Base-by-base conservation (phyloP, 2,113 vertebrate species). In the Gobio gobio region DNA sequence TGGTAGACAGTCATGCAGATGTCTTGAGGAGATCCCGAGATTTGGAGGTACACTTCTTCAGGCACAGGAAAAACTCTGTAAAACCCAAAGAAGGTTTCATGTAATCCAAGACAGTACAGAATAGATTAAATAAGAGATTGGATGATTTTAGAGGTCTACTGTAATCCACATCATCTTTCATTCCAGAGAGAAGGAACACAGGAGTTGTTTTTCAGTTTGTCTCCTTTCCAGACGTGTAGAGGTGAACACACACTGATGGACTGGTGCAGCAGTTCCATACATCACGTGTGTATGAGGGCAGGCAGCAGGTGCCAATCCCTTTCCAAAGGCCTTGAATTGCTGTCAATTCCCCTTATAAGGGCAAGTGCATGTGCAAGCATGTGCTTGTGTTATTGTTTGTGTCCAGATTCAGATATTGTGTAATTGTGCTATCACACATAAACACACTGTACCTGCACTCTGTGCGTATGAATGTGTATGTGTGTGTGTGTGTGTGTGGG, bases 391-490 rank as follows among this genome's bases (percentile, higher is more conserved):
- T 56, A 47, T 16, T 83, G 70, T 86, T 33, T 82, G 72, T 72
- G 85, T 84, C 56, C 72, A 36, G 24, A 77, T 58, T 56, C 29
- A 77, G 75, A 72, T 59, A 43, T 26, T 70, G 89, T 80, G 84
- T 83, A 78, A 77, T 89, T 91, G 89, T 91, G 89, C 88, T 83
- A 85, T 89, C 85, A 51, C 88, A 87, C 88, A 86, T 88, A 75
- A 85, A 82, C 82, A 88, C 86, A 66, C 89, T 83, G 88, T 49
- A 61, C 88, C 80, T 91, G 83, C 90, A 85, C 85, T 87, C 87
- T 72, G 66, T 92, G 91, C 90, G 89, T 66, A 88, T 91, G 86
- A 89, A 81, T 87, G 83, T 89, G 86, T 63, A 64, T 92, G 91
- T 89, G 89, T 90, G 90, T 90, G 86, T 80, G 72, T 63, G 64